Evolutionary conservation across 2,113 vertebrate species (phyloP).

Genomic region (Tragelaphus imberbis): DNA sequence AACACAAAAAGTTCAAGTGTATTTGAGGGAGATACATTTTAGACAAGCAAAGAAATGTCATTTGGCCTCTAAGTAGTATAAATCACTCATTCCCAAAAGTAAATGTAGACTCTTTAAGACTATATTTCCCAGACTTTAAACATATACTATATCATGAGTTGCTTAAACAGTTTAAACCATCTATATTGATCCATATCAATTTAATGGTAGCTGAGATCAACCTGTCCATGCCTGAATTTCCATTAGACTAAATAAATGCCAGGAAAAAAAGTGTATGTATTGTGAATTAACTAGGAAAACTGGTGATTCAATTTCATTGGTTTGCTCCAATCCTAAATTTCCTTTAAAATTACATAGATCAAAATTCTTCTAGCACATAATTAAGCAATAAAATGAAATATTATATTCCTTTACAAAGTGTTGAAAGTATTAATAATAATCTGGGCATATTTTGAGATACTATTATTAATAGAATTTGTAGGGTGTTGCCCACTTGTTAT

Average conservation of each 20-base stretch:
- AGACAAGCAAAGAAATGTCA: slow-evolving; percentile 25
- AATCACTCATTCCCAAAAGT: slow-evolving; percentile 22
- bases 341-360: neutral
- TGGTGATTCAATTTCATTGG: neutral
- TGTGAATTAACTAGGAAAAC: slow-evolving; percentile 32
- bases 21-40: slow-evolving; percentile 7
- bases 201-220: slow-evolving; percentile 47
- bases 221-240: slow-evolving; percentile 16
- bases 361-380: neutral
- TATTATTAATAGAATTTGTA: neutral
- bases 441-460: neutral
- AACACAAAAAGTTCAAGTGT: neutral
- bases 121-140: slow-evolving; percentile 35
- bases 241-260: slow-evolving; percentile 51
- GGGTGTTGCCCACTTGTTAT: neutral
- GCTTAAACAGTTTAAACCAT: slow-evolving; percentile 26
- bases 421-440: neutral
- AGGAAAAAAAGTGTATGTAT: neutral
- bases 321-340: neutral
- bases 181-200: slow-evolving; percentile 44
- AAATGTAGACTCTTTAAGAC: slow-evolving; percentile 37
- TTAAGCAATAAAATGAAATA: neutral
- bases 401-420: neutral
- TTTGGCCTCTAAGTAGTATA: slow-evolving; percentile 29
- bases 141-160: slow-evolving; percentile 25